Percentiles rank a stretch among this genome's conserved stretches.
phyloP scores from a whole-genome alignment of 2,797 vertebrate species.

The Pipistrellus kuhlii region DNA sequence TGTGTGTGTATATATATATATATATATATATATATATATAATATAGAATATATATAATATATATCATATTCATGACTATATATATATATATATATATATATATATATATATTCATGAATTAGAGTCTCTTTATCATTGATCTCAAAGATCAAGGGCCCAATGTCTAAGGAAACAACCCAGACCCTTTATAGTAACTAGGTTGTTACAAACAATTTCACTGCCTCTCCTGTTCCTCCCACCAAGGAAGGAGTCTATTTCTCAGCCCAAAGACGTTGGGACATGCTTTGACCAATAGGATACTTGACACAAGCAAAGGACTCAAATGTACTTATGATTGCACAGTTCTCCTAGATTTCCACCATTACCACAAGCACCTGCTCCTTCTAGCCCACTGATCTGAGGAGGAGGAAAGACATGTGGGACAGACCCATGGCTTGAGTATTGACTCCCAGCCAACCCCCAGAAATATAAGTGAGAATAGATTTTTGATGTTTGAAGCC shows the following conservation, averaged over 20 bases:
- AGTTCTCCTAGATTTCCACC: neutral
- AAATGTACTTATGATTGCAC: neutral
- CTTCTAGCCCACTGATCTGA: neutral
- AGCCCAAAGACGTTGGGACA: neutral
- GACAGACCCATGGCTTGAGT: neutral
- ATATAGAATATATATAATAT: too few relatives aligned
- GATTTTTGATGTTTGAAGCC: neutral
- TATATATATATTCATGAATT: neutral
- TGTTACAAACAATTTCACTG: neutral
- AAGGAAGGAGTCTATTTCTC: neutral
- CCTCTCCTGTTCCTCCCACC: neutral
- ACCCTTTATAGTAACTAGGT: neutral
- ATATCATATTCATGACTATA: neutral
- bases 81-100: too few relatives aligned
- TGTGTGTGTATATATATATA: neutral
- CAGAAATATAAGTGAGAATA: neutral
- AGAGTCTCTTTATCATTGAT: neutral
- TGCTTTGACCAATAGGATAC: neutral
- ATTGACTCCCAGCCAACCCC: neutral
- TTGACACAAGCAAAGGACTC: neutral
- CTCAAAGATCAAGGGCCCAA: conserved; percentile 13
- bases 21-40: too few relatives aligned
- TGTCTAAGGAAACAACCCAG: neutral
- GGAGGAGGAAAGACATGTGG: neutral
- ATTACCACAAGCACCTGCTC: neutral